phyloP scores from a whole-genome alignment of 2,888 invertebrate genomes.

The Idaea aversata region DNA sequence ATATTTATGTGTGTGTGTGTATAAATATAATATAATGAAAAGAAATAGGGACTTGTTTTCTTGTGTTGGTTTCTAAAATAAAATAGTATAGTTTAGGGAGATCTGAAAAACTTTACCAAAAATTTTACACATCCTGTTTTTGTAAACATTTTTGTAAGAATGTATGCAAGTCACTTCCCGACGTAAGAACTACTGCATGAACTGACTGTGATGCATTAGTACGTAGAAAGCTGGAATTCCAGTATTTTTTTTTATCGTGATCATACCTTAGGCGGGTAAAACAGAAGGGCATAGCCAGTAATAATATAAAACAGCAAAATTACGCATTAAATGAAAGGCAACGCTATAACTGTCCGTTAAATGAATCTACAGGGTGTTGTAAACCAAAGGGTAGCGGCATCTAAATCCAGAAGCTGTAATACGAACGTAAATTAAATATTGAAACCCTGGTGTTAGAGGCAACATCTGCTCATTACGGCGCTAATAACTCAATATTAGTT shows the following conservation, averaged over 20 bases:
- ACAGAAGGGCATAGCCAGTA: background rate
- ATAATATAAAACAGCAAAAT: background rate
- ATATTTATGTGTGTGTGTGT: too few species aligned
- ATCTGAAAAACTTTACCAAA: too few species aligned
- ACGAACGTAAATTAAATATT: constrained; percentile 36
- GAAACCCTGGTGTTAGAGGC: constrained; percentile 30
- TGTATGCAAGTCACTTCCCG: too few species aligned
- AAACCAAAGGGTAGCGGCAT: constrained; percentile 44
- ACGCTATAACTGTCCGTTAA: background rate
- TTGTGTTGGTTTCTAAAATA: too few species aligned
- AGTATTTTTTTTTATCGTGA: background rate
- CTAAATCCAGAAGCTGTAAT: constrained; percentile 22
- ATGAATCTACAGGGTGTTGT: constrained; percentile 49
- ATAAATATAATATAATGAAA: too few species aligned
- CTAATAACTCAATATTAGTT: constrained; percentile 10
- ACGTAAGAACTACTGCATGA: too few species aligned
- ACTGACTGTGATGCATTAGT: too few species aligned
- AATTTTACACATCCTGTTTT: too few species aligned
- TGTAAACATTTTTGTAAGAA: too few species aligned
- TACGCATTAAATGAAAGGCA: background rate
- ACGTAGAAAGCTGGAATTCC: too few species aligned
- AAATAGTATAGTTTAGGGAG: too few species aligned
- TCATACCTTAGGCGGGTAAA: background rate
- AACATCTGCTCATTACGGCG: constrained; percentile 27
- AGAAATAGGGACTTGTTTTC: too few species aligned